Evolutionary conservation across 2,888 invertebrate species (phyloP).

Genomic region (Spodoptera littoralis): DNA sequence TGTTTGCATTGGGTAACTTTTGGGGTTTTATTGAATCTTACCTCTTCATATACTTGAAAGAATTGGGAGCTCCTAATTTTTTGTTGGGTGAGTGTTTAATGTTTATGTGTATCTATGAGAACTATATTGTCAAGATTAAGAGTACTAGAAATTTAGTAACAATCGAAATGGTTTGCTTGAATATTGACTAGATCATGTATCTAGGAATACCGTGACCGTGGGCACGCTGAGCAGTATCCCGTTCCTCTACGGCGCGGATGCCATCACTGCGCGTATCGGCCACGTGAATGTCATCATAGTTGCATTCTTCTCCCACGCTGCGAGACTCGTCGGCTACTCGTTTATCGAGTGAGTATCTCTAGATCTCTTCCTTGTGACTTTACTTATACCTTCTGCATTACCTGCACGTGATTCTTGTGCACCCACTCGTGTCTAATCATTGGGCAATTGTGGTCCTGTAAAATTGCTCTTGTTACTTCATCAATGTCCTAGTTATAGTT

Average conservation of each 20-base stretch:
- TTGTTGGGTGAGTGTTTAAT: slow-evolving; percentile 90
- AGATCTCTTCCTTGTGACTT: slow-evolving; percentile 41
- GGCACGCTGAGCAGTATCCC: slow-evolving; percentile 95
- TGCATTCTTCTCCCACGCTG: slow-evolving; percentile 95
- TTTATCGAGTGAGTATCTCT: slow-evolving; percentile 92
- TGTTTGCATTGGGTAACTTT: slow-evolving; percentile 94
- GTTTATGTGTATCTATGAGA: neutral
- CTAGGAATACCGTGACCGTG: slow-evolving; percentile 95
- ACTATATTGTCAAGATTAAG: slow-evolving; percentile 18
- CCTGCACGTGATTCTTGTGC: slow-evolving; percentile 28
- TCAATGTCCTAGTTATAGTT: too few species aligned
- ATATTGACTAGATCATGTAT: slow-evolving; percentile 60
- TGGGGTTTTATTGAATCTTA: slow-evolving; percentile 97
- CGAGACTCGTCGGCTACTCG: slow-evolving; percentile 94
- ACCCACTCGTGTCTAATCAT: too few species aligned
- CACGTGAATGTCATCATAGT: slow-evolving; percentile 95
- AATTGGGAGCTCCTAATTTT: slow-evolving; percentile 94
- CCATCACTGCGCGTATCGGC: slow-evolving; percentile 94
- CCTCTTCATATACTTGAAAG: slow-evolving; percentile 95
- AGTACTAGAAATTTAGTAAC: slow-evolving; percentile 36
- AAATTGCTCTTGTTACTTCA: neutral
- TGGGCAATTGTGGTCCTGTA: slow-evolving; percentile 33
- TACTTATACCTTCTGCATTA: slow-evolving; percentile 14
- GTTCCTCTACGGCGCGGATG: slow-evolving; percentile 95
- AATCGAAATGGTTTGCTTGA: slow-evolving; percentile 31